Percentiles rank a stretch among this genome's conserved stretches.
Conservation (phyloP, 2,888 invertebrate species). For the Stenodema calcarata region DNA sequence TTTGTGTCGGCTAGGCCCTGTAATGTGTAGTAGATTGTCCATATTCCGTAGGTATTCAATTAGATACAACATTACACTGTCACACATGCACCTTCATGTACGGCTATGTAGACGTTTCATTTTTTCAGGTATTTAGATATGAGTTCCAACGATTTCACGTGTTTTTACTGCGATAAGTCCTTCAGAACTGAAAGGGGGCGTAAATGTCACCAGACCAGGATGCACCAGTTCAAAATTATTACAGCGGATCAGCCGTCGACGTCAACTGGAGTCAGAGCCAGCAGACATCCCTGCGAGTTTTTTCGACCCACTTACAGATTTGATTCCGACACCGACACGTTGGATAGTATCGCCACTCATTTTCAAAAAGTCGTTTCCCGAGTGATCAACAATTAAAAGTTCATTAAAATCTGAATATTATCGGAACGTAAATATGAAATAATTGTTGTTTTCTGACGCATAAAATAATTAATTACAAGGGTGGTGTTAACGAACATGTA, state of each 20-base stretch:
- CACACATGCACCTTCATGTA: no score
- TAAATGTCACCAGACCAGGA: not conserved
- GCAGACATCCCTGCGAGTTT: not conserved
- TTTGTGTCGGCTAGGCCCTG: no score
- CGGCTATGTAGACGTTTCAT: no score
- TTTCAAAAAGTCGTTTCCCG: not conserved
- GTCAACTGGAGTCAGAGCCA: not conserved
- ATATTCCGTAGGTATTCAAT: no score
- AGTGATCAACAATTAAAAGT: not conserved
- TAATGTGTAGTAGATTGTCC: no score
- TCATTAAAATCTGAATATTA: not conserved
- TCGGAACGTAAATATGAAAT: no score
- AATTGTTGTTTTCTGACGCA: no score
- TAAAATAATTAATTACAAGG: no score
- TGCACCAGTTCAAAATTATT: not conserved
- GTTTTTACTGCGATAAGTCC: not conserved
- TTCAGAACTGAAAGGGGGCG: not conserved
- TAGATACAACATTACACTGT: no score
- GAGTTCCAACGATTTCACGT: not conserved
- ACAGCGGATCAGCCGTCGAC: not conserved
- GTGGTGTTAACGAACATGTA: no score
- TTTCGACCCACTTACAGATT: not conserved
- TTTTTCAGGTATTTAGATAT: not conserved
- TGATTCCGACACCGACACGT: not conserved
- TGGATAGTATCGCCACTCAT: not conserved